Conservation (phyloP, 1,140 invertebrate genomes). For the Heliconius hermathena region DNA sequence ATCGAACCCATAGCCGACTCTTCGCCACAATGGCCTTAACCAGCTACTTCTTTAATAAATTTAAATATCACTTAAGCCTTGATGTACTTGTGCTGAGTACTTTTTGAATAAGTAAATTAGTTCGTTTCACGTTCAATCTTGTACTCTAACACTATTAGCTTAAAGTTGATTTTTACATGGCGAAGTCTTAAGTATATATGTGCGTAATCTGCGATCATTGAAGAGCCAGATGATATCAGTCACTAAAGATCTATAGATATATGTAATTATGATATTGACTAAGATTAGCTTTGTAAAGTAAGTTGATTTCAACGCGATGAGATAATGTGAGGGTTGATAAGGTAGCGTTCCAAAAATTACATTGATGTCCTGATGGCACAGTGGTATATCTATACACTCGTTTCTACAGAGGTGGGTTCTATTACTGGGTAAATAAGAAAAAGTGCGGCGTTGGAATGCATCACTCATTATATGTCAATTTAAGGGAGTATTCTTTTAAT, state of each 20-base stretch:
- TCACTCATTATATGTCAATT: no score
- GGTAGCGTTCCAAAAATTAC: not conserved
- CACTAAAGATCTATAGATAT: not conserved
- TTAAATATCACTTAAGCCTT: constrained; percentile 6
- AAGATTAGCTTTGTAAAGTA: not conserved
- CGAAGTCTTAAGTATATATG: not conserved
- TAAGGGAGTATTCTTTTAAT: no score
- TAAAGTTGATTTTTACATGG: not conserved
- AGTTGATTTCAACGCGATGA: not conserved
- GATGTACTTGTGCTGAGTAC: not conserved
- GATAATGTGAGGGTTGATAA: not conserved
- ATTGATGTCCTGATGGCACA: not conserved
- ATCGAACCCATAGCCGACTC: no score
- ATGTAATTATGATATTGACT: constrained; percentile 12
- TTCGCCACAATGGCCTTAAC: no score
- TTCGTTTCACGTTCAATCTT: not conserved
- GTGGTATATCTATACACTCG: no score
- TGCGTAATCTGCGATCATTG: constrained; percentile 8
- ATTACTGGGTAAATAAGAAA: no score
- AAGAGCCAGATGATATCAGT: not conserved
- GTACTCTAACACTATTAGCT: not conserved
- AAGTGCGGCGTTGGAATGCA: no score
- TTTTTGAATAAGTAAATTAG: constrained; percentile 4
- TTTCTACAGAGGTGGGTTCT: no score
- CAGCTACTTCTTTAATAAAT: not conserved